Base-by-base conservation (phyloP, 1,140 invertebrate species). In the Anadara kagoshimensis region DNA sequence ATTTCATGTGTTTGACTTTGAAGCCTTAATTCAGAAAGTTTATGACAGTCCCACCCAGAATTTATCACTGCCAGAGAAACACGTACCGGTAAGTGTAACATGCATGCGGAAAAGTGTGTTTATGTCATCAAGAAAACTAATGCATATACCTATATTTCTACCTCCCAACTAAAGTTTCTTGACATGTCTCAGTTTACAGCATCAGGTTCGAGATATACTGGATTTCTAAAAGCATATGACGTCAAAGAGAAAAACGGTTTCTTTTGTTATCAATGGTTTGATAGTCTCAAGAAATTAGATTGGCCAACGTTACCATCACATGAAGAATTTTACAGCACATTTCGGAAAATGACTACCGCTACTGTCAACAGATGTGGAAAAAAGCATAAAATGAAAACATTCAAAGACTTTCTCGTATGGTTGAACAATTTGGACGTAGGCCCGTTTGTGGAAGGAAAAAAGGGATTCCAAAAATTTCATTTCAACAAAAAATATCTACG, bases 161-260 rank as follows among this genome's bases (percentile, higher is more conserved):
- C 26, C 8, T 22, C 29, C 24, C 26, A 24, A n/a, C 53, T 62
- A 24, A 53, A 20, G 44, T 72, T 71, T 47, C 41, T 72, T 12
- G 76, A 78, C n/a, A n/a, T n/a, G n/a, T n/a, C 62, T 8, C 51
- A 69, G 20, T 82, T 62, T 51, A 26, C 78, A 10, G 71, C 80
- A 20, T 76, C 82, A 1, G 76, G 76, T 44, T 59, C 63, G 8
- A 36, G 16, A 0, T 80, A 78, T 22, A n/a, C 53, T 16, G 36
- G 67, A 24, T 82, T 78, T 64, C 41, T 80, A 12, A 78, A 73
- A 24, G 76, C 82, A 1, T 81, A 69, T 49, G 63, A 70, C 2
- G 70, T 78, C 5, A n/a, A 18, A 41, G 73, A 74, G 64, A 18
- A 64, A 29, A 79, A 84, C 41, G 73, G 76, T 0, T 70, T 72